These are phyloP conservation scores for Pseudachorutes palmiensis DNA, from an alignment of 1,140 invertebrate genomes.

Conservation along the genomic window DNA sequence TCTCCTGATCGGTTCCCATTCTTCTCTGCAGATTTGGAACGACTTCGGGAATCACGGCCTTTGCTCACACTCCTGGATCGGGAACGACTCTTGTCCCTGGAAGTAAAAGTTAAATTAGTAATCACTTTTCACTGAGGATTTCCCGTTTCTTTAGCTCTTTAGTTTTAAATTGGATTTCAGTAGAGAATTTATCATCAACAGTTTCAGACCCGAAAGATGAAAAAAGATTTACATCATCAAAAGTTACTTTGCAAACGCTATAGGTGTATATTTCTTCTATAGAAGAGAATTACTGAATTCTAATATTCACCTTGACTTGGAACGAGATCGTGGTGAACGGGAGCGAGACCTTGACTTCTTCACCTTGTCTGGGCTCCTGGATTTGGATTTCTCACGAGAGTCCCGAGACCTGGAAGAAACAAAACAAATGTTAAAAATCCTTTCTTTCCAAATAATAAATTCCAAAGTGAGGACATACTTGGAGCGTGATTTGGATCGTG, in stretches of 20 bases:
- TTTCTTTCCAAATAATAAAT: neutral
- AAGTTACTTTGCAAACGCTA: constrained; percentile 14
- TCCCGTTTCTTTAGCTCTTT: too few relatives aligned
- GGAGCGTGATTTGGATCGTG: constrained; percentile 52
- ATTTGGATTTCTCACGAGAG: constrained; percentile 50
- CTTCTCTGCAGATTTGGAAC: constrained; percentile 49
- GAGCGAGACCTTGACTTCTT: constrained; percentile 51
- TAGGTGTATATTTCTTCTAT: constrained; percentile 41
- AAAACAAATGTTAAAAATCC: neutral
- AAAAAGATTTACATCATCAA: constrained; percentile 11
- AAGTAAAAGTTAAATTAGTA: too few relatives aligned
- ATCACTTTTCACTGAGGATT: too few relatives aligned
- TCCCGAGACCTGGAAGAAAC: constrained; percentile 38
- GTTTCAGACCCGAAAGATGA: constrained; percentile 27
- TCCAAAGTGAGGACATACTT: constrained; percentile 34
- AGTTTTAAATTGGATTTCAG: constrained; percentile 1
- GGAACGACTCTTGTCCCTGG: constrained; percentile 36
- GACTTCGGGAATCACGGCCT: constrained; percentile 48
- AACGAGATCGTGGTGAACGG: constrained; percentile 50
- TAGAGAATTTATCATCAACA: constrained; percentile 22
- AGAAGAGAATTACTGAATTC: too few relatives aligned
- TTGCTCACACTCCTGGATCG: constrained; percentile 27
- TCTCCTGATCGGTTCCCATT: constrained; percentile 51
- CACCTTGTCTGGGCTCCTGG: constrained; percentile 51
- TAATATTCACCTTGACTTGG: constrained; percentile 48